Conservation (phyloP, 23 tunicate genomes). For the Styela clava region DNA sequence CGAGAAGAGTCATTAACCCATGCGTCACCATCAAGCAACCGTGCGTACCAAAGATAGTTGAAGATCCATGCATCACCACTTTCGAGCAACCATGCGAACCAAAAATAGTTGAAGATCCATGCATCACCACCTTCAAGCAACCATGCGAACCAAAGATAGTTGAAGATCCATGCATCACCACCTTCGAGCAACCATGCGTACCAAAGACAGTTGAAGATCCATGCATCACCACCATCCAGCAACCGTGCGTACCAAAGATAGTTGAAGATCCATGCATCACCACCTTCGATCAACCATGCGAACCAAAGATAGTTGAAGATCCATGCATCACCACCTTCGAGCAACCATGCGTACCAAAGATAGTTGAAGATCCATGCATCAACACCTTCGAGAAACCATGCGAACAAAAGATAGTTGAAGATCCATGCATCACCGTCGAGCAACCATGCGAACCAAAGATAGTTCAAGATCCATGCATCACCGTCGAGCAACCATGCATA, state of each 20-base stretch:
- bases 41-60: too few species aligned
- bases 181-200: not conserved
- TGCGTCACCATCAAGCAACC: too few species aligned
- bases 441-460: not conserved
- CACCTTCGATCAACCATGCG: not conserved
- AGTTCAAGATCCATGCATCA: not conserved
- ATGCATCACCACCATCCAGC: not conserved
- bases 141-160: not conserved
- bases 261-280: not conserved
- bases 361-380: slow-evolving; percentile 2
- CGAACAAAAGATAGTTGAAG: not conserved
- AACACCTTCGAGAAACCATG: not conserved
- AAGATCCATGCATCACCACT: too few species aligned
- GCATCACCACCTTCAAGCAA: too few species aligned
- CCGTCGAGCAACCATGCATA: not conserved
- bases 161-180: not conserved
- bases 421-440: too few species aligned
- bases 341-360: not conserved
- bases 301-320: too few species aligned
- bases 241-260: not conserved
- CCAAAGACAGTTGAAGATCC: not conserved
- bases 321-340: too few species aligned
- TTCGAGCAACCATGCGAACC: too few species aligned
- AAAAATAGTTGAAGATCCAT: too few species aligned
- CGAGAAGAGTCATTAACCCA: too few species aligned